Percentiles rank a stretch among this genome's conserved stretches.
Evolutionary conservation across 2,797 vertebrate genomes (phyloP).

Genomic region (Chelonia mydas): DNA sequence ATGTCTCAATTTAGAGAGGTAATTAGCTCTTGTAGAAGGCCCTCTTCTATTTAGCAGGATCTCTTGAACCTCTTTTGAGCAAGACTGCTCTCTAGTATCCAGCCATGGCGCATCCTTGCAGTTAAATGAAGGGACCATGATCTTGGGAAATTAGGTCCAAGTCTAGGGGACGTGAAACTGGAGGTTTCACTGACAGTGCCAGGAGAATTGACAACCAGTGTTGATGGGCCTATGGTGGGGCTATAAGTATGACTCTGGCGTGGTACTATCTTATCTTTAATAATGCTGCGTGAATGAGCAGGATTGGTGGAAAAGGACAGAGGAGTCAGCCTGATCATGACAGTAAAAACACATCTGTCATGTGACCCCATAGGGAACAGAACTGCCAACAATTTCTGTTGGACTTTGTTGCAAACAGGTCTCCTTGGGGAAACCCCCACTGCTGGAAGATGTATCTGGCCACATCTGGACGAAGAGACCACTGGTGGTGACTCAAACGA

Average conservation of each 20-base stretch:
- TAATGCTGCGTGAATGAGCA: not conserved
- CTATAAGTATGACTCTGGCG: too few species aligned
- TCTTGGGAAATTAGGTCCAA: not conserved
- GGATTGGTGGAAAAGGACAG: not conserved
- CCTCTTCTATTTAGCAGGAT: not conserved
- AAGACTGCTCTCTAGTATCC: not conserved
- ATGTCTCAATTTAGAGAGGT: not conserved
- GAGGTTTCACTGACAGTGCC: not conserved
- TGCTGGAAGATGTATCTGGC: not conserved
- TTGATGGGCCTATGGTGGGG: too few species aligned
- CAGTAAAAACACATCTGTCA: not conserved
- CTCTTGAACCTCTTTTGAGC: not conserved
- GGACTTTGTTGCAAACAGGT: not conserved
- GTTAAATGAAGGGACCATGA: not conserved
- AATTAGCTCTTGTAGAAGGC: not conserved
- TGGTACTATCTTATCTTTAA: too few species aligned
- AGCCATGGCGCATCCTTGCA: not conserved
- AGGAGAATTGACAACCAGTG: not conserved
- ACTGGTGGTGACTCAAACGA: not conserved
- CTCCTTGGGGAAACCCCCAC: not conserved
- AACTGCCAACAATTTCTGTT: not conserved
- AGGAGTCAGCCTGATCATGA: not conserved
- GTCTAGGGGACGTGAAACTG: not conserved
- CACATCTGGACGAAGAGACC: too few species aligned
- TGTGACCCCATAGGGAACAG: not conserved